Evolutionary conservation across 35 echinoderm and acorn worm species (phyloP), one percentile per base, ranked within the genome.

Genomic region (Lytechinus variegatus): DNA sequence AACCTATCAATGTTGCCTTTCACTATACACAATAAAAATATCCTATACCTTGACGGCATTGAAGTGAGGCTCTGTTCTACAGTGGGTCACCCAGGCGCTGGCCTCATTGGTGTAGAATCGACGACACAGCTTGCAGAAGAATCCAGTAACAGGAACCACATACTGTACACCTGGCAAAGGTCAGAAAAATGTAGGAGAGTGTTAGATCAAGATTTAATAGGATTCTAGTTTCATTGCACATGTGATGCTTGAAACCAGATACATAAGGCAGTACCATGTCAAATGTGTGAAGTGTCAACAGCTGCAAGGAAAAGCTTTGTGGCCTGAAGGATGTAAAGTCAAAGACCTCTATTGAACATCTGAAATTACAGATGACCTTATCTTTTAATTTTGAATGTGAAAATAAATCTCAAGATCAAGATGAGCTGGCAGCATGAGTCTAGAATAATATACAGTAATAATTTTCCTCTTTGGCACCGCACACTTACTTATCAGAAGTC

Each of bases 111-210:
- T 97, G 94, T 99, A 99, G 54, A 99, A 99, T 54, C 97, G 97
- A 52, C 95, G 96, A 94, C 98, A 99, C 55, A 99, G 97, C 87
- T 99, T 99, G 94, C 98, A 99, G 89, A 99, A 99, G 97, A 97
- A 99, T 27, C 98, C 98, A 66, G 98, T 95, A 87, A 99, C 97
- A 27, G 98, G 98, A 51, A 99, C 95, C 86, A 99, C 97, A 89
- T 95, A 97, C 58, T 96, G 94, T 53, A 96, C 97, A 29, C 97
- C 98, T 99, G 88, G 13, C 19, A 94, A 53, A 86, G 55, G 51
- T 58, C 14, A 72, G 24, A 86, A 94, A 51, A 28, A 52, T n/a
- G n/a, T n/a, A 28, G 27, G 21, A 9, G 28, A 52, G 19, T 90
- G 4, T 79, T n/a, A 79, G 66, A 19, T 8, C 7, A 79, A 79